phyloP scores from a whole-genome alignment of 2,797 vertebrate species.

The Thripadectes ignobilis region DNA sequence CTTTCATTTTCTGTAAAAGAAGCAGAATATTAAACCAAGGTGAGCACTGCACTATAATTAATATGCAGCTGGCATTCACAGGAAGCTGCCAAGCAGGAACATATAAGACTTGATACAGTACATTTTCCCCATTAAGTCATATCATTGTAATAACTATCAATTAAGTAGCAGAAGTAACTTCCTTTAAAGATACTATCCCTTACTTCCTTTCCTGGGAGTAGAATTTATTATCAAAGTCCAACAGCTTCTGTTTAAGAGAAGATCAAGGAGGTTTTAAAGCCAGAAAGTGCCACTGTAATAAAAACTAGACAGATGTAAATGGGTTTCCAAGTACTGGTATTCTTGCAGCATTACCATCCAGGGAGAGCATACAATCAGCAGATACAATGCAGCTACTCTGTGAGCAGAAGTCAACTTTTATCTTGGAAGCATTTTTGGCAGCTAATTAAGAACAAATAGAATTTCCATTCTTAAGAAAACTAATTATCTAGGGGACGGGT shows the following conservation, averaged over 20 bases:
- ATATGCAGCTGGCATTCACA: slow-evolving; percentile 11
- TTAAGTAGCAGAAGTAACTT: slow-evolving; percentile 23
- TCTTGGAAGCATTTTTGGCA: not conserved
- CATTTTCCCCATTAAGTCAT: not conserved
- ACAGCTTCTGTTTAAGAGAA: not conserved
- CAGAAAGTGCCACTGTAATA: not conserved
- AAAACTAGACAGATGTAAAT: not conserved
- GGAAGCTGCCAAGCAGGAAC: not conserved
- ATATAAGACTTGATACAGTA: not conserved
- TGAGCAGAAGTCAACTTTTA: not conserved
- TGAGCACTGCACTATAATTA: not conserved
- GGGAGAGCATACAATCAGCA: not conserved
- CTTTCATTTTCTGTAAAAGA: slow-evolving; percentile 31
- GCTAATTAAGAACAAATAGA: not conserved
- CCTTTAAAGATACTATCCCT: not conserved
- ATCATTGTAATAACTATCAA: not conserved
- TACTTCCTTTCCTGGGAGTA: not conserved
- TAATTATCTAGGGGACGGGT: rapidly evolving
- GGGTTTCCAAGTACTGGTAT: not conserved
- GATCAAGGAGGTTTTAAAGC: not conserved
- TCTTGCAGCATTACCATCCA: not conserved
- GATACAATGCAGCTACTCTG: not conserved
- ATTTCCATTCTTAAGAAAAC: not conserved
- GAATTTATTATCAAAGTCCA: not conserved
- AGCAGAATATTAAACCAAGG: slow-evolving; percentile 35